Conservation (phyloP, 1,140 invertebrate species). For the Calliphora vicina region DNA sequence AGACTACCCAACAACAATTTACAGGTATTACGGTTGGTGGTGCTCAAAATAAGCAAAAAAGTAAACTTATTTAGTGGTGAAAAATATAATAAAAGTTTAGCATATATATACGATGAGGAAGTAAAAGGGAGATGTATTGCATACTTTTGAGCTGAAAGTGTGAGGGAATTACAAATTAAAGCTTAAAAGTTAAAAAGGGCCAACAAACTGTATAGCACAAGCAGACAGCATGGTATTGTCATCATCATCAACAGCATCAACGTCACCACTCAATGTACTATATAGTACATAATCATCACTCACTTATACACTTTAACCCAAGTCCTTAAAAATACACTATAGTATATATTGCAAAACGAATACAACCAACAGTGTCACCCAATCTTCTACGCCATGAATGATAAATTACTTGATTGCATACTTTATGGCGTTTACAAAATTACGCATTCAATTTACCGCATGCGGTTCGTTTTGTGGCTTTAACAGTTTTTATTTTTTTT, state of each 20-base stretch:
- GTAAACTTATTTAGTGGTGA: neutral
- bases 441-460: conserved; percentile 31
- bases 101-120: neutral
- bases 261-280: conserved; percentile 40
- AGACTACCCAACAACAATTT: neutral
- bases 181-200: conserved; percentile 61
- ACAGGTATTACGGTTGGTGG: neutral
- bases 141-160: neutral
- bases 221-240: neutral
- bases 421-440: conserved; percentile 35
- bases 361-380: neutral
- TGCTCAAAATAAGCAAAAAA: neutral
- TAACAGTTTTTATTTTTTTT: neutral
- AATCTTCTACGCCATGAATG: neutral
- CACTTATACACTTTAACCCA: conserved; percentile 4
- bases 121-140: neutral
- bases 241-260: neutral
- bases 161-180: conserved; percentile 34
- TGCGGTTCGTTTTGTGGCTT: neutral
- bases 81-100: neutral
- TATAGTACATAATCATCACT: conserved; percentile 37
- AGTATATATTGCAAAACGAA: neutral
- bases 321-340: neutral
- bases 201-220: conserved; percentile 44
- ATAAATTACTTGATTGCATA: conserved; percentile 34